phyloP scores from a whole-genome alignment of 2,113 vertebrate genomes.

The Camelus bactrianus region DNA sequence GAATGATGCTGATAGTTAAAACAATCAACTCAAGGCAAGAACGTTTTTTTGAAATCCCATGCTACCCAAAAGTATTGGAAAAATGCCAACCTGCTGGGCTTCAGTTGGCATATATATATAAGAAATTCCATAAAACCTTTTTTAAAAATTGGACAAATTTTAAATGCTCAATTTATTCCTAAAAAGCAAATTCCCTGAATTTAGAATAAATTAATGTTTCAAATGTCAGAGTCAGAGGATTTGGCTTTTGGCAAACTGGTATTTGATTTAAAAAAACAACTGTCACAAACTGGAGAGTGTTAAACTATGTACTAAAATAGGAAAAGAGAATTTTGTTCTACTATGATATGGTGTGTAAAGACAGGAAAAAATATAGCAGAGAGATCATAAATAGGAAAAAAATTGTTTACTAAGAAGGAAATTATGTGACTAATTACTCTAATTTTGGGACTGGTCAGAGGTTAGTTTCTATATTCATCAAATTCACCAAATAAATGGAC shows the following conservation, averaged over 20 bases:
- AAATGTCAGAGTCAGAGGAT: slow-evolving; percentile 49
- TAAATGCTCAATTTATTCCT: slow-evolving; percentile 49
- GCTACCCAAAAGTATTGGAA: not conserved
- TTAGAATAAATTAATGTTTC: slow-evolving; percentile 54
- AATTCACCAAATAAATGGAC: not conserved
- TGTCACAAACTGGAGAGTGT: not conserved
- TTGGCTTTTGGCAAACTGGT: slow-evolving; percentile 12
- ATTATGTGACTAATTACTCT: slow-evolving; percentile 8
- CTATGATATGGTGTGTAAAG: not conserved
- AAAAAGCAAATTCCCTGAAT: slow-evolving; percentile 50
- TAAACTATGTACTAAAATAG: not conserved
- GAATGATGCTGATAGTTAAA: not conserved
- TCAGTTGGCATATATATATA: not conserved
- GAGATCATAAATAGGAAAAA: not conserved
- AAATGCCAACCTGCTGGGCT: not conserved
- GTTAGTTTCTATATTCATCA: slow-evolving; percentile 4
- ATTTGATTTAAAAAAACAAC: not conserved
- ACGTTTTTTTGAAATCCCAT: not conserved
- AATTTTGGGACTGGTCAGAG: not conserved
- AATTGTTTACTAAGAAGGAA: not conserved
- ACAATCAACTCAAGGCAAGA: not conserved
- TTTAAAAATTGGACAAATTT: slow-evolving; percentile 10
- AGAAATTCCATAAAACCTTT: not conserved
- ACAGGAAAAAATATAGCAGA: not conserved
- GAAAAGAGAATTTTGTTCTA: not conserved